These are phyloP conservation scores for Melanerpes formicivorus DNA, from an alignment of 2,113 vertebrate species.

Conservation along the genomic window DNA sequence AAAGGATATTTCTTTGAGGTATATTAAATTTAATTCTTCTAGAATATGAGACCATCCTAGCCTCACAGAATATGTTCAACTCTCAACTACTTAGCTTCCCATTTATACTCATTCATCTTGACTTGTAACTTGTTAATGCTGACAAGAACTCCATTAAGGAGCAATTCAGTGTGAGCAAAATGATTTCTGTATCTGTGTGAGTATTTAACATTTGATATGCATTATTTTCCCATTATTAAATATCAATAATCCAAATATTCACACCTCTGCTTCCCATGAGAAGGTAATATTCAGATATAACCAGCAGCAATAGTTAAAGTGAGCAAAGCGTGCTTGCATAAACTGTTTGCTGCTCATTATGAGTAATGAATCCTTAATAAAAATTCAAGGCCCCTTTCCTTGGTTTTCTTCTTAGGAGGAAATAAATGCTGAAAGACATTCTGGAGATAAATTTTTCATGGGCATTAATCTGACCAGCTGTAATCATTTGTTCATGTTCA, in stretches of 20 bases:
- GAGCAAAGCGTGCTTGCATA: constrained; percentile 43
- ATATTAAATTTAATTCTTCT: neutral
- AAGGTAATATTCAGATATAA: constrained; percentile 27
- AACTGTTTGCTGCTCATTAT: constrained; percentile 42
- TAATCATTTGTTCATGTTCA: neutral
- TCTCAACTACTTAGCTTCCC: neutral
- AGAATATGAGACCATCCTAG: neutral
- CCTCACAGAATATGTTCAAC: constrained; percentile 15
- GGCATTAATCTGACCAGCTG: constrained; percentile 15
- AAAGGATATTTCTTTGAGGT: neutral
- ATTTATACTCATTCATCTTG: constrained; percentile 37
- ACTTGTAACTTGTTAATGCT: constrained; percentile 38
- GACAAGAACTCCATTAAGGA: constrained; percentile 30
- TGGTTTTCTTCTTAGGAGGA: constrained; percentile 32
- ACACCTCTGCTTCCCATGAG: constrained; percentile 12
- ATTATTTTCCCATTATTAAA: constrained; percentile 12
- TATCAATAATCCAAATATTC: constrained; percentile 33
- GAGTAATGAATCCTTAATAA: constrained; percentile 49
- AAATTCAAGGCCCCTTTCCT: constrained; percentile 35
- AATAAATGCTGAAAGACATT: constrained; percentile 27
- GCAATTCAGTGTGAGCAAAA: constrained; percentile 22
- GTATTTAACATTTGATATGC: constrained; percentile 8
- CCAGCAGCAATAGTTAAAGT: neutral
- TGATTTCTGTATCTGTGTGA: constrained; percentile 18
- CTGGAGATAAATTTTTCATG: constrained; percentile 10